Conservation (phyloP, 2,797 vertebrate species). For the Thalassophryne amazonica region DNA sequence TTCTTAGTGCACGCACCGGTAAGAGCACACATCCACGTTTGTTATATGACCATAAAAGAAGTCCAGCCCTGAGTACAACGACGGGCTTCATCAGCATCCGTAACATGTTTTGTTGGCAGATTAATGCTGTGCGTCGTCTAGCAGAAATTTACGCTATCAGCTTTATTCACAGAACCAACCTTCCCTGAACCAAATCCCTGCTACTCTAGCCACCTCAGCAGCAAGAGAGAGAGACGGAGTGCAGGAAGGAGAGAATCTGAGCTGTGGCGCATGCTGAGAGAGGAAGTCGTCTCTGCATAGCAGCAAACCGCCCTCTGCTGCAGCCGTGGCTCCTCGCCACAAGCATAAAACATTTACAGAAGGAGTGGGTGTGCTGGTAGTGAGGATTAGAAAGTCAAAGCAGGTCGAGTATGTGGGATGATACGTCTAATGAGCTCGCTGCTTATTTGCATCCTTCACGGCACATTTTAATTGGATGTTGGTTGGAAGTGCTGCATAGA, state of each 20-base stretch:
- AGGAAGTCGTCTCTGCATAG: constrained; percentile 75
- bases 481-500: constrained; percentile 1
- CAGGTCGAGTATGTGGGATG: constrained; percentile 22
- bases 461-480: background rate
- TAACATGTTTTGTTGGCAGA: constrained; percentile 50
- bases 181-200: constrained; percentile 33
- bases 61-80: too few relatives aligned
- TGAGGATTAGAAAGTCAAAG: constrained; percentile 26
- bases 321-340: constrained; percentile 73
- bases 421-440: constrained; percentile 28
- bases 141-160: constrained; percentile 35
- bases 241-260: constrained; percentile 35
- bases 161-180: constrained; percentile 35
- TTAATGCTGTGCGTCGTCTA: constrained; percentile 47
- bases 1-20: too few relatives aligned
- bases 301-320: constrained; percentile 79
- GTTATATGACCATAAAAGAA: too few relatives aligned
- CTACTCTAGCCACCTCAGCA: constrained; percentile 25
- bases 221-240: constrained; percentile 7
- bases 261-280: constrained; percentile 35
- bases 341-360: constrained; percentile 70
- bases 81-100: constrained; percentile 17
- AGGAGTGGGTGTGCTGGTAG: constrained; percentile 4
- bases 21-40: too few relatives aligned
- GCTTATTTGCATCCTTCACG: constrained; percentile 16